Percentiles rank a stretch among this genome's conserved stretches.
These are phyloP conservation scores for Melanotaenia parkinsoni DNA, from an alignment of 2,797 vertebrate genomes.

Conservation along the genomic window DNA sequence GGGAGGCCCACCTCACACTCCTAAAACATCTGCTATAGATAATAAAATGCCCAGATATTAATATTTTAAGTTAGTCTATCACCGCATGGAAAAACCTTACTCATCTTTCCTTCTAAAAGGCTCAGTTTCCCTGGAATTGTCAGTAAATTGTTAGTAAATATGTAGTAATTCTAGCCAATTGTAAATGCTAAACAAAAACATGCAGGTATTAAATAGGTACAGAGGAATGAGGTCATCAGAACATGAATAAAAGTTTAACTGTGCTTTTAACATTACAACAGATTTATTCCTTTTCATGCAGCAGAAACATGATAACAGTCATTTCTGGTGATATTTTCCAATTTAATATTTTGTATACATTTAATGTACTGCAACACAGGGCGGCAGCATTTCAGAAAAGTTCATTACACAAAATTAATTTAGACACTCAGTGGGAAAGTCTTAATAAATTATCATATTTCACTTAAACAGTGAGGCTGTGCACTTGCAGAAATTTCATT, in stretches of 20 bases:
- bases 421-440: constrained; percentile 17
- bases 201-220: background rate
- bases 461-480: constrained; percentile 8
- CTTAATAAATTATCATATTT: constrained; percentile 29
- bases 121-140: background rate
- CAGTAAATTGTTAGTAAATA: background rate
- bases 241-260: background rate
- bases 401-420: constrained; percentile 41
- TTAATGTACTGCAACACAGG: constrained; percentile 15
- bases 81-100: too few species aligned
- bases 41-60: too few species aligned
- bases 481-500: constrained; percentile 17
- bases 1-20: too few species aligned
- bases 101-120: background rate
- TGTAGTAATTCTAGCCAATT: background rate
- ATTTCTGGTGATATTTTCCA: constrained; percentile 17
- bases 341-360: constrained; percentile 43
- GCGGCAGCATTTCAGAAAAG: constrained; percentile 29
- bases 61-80: too few species aligned
- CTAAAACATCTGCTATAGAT: too few species aligned
- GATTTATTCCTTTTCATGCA: background rate
- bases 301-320: constrained; percentile 11
- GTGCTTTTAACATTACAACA: background rate
- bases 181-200: background rate
- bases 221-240: background rate